Conservation (phyloP, 2,113 vertebrate genomes). For the Rhineura floridana region DNA sequence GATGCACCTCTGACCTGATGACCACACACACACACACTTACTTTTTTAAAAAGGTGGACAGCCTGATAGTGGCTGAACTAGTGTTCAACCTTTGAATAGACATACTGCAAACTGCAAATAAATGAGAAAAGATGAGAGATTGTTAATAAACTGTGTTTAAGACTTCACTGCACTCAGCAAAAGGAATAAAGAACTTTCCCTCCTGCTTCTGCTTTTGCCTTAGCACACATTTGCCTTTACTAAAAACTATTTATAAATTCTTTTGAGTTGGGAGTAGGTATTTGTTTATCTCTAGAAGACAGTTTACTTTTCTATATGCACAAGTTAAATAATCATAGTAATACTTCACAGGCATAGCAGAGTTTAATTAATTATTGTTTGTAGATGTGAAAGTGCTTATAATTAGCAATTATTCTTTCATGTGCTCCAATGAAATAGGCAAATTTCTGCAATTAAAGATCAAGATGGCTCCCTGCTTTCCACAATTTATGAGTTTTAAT, state of each 20-base stretch:
- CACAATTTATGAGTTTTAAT: slow-evolving; percentile 43
- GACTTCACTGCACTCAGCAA: not conserved
- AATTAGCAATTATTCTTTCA: slow-evolving; percentile 46
- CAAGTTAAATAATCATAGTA: slow-evolving; percentile 41
- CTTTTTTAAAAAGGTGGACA: too few relatives aligned
- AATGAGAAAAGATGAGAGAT: not conserved
- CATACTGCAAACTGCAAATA: not conserved
- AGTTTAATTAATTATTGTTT: slow-evolving; percentile 43
- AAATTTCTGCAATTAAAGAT: slow-evolving; percentile 45
- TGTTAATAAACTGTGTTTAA: not conserved
- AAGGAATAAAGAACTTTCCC: not conserved
- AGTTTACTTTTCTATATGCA: slow-evolving; percentile 8
- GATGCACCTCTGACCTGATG: too few relatives aligned
- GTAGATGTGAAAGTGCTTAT: slow-evolving; percentile 39
- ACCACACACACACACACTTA: too few relatives aligned
- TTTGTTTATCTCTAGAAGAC: slow-evolving; percentile 11
- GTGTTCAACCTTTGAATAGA: not conserved
- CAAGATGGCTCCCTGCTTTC: slow-evolving; percentile 35
- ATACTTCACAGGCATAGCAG: slow-evolving; percentile 31
- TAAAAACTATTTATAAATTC: not conserved
- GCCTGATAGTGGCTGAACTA: not conserved
- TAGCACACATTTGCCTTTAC: not conserved
- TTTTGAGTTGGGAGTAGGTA: not conserved
- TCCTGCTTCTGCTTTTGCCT: not conserved
- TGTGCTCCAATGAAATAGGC: slow-evolving; percentile 36